Evolutionary conservation across 92 coral and sea anemone species (phyloP).

Genomic region (Desmophyllum pertusum): DNA sequence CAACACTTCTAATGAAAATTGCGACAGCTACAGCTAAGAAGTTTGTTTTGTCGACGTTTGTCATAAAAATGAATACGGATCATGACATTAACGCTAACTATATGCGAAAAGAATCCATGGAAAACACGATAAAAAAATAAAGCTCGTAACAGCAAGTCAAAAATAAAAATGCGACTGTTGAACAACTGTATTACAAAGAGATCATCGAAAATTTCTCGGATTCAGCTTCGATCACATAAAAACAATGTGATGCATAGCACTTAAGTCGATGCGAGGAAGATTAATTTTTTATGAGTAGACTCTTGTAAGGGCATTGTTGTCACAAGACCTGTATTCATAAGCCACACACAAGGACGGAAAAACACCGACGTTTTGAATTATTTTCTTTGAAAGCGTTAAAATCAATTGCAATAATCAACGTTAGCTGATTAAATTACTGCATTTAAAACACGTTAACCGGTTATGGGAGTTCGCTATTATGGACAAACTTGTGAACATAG

Average conservation of each 20-base stretch:
- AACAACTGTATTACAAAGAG: neutral
- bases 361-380: neutral
- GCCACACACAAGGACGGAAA: neutral
- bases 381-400: neutral
- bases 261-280: neutral
- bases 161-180: neutral
- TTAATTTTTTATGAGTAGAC: constrained; percentile 4
- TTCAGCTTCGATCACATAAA: neutral
- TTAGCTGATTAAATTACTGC: neutral
- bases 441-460: neutral
- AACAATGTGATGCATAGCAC: neutral
- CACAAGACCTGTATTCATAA: neutral
- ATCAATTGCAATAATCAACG: neutral
- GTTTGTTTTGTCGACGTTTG: neutral
- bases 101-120: neutral
- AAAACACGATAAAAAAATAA: neutral
- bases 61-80: neutral
- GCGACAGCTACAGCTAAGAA: neutral
- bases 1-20: neutral
- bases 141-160: neutral
- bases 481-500: neutral
- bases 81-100: neutral
- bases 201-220: neutral
- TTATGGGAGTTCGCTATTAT: neutral
- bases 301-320: neutral